Percentiles rank a stretch among this genome's conserved stretches.
These are phyloP conservation scores for Blennius ocellaris DNA, from an alignment of 2,113 vertebrate genomes.

Conservation along the genomic window DNA sequence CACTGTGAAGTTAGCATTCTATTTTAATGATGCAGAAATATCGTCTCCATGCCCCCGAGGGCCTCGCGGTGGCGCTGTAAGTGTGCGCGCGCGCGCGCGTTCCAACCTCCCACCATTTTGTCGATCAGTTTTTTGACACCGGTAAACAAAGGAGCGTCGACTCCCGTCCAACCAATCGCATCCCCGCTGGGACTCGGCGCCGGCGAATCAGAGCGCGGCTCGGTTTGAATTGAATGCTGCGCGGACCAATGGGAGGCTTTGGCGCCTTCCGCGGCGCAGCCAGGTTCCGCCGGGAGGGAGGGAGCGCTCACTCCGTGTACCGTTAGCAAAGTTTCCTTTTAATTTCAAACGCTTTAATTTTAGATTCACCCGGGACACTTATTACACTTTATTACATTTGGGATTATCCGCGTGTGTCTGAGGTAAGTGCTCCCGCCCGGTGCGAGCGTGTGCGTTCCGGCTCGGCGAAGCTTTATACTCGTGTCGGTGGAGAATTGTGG, in stretches of 20 bases:
- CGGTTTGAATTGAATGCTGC: constrained; percentile 72
- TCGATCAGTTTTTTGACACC: constrained; percentile 40
- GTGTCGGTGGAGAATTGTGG: constrained; percentile 44
- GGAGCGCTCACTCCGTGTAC: constrained; percentile 69
- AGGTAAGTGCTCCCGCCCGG: constrained; percentile 60
- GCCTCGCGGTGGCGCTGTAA: not conserved
- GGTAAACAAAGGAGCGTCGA: constrained; percentile 63
- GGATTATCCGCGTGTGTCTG: not conserved
- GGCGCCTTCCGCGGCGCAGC: constrained; percentile 79
- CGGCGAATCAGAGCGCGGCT: constrained; percentile 70
- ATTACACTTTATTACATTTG: not conserved
- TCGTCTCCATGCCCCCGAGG: no score
- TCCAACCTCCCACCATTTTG: constrained; percentile 40
- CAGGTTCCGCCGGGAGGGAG: constrained; percentile 75
- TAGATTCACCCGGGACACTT: constrained; percentile 9
- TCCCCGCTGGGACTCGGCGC: constrained; percentile 29
- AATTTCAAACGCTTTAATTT: constrained; percentile 45
- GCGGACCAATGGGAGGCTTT: constrained; percentile 79
- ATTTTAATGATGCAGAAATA: no score
- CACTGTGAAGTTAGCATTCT: no score
- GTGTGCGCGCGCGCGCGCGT: not conserved
- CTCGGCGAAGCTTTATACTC: constrained; percentile 1
- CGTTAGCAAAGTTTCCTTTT: constrained; percentile 43
- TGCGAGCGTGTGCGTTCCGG: not conserved
- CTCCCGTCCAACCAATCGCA: constrained; percentile 50